Percentiles rank a stretch among this genome's conserved stretches.
Conservation (phyloP, 2,113 vertebrate species). For the Planiliza haematocheilus region DNA sequence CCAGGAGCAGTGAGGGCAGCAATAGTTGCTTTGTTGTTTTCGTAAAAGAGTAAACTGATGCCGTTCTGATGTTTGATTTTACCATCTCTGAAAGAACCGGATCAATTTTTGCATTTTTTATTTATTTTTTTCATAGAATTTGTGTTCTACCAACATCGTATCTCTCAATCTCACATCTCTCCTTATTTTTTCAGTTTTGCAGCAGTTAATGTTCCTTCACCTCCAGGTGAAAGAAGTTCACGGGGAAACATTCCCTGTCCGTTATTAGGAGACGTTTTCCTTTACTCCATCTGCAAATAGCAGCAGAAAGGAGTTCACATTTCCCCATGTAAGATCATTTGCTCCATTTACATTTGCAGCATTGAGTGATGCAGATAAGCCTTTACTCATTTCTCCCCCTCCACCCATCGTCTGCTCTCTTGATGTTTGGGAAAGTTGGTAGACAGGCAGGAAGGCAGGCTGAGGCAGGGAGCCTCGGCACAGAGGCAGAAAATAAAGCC, state of each 20-base stretch:
- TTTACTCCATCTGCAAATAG: slow-evolving; percentile 41
- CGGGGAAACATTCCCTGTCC: slow-evolving; percentile 17
- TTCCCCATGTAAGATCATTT: slow-evolving; percentile 66
- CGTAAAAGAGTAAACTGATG: background rate
- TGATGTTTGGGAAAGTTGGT: slow-evolving; percentile 52
- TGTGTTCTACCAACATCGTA: background rate
- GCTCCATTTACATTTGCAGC: slow-evolving; percentile 68
- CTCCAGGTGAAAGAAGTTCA: slow-evolving; percentile 6
- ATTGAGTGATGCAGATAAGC: slow-evolving; percentile 48
- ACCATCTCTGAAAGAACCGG: background rate
- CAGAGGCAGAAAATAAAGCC: slow-evolving; percentile 38
- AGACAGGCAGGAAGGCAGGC: slow-evolving; percentile 24
- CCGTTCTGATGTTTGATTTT: background rate
- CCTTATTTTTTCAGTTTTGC: too few relatives aligned
- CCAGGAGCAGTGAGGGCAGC: slow-evolving; percentile 3
- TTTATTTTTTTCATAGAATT: background rate
- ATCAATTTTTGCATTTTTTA: background rate
- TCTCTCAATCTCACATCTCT: background rate
- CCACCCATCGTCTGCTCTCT: slow-evolving; percentile 4
- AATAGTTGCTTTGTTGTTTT: slow-evolving; percentile 24
- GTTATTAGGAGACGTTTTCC: slow-evolving; percentile 15
- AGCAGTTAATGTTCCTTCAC: slow-evolving; percentile 18
- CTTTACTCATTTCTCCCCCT: slow-evolving; percentile 49
- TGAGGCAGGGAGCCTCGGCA: slow-evolving; percentile 23
- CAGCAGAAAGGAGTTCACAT: slow-evolving; percentile 54